Base-by-base conservation (phyloP, 2,888 invertebrate species). In the Drosophila borborema region DNA sequence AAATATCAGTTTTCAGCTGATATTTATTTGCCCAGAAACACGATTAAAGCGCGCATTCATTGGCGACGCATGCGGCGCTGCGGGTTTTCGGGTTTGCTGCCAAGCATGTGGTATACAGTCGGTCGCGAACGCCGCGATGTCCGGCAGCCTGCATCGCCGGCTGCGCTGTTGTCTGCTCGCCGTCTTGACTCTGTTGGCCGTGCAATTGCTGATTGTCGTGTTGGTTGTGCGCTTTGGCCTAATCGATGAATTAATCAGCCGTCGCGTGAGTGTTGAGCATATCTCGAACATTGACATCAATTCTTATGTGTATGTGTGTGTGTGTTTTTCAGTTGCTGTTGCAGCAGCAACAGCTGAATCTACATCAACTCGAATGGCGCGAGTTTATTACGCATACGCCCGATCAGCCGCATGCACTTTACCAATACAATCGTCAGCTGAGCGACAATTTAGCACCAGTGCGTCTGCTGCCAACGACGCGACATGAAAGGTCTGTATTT, bases 381-480 rank as follows among this genome's bases (percentile, higher is more conserved):
- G 62, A 62, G 7, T 89, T 89, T 59, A 68, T 89, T 45, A 63
- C 64, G 1, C 45, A 49, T 28, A 69, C 80, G 40, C 82, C 78
- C 14, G 28, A 51, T 14, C 43, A 48, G 6, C 56, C 79, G 0
- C 40, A 60, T 28, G 36, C 38, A 1, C 76, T 55, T 31, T 88
- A 74, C 53, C 77, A 79, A 45, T 90, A 87, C 54, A 90, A 89
- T 61, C 72, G 77, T 1, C 43, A 43, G 18, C 54, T 80, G 38
- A 92, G 92, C 71, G 84, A 92, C 60, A 71, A 64, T n/a, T 65
- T 92, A 55, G 80, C 86, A 2, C 77, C 80, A 9, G 74, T 88
- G 45, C 89, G 92, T 23, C 36, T 73, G 2, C 60, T 93, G 56
- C 92, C 91, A 2, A 80, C 79, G 65, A 91, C 91, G n/a, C 85